Conservation (phyloP, 2,888 invertebrate species). For the Stenoptilia bipunctidactyla region DNA sequence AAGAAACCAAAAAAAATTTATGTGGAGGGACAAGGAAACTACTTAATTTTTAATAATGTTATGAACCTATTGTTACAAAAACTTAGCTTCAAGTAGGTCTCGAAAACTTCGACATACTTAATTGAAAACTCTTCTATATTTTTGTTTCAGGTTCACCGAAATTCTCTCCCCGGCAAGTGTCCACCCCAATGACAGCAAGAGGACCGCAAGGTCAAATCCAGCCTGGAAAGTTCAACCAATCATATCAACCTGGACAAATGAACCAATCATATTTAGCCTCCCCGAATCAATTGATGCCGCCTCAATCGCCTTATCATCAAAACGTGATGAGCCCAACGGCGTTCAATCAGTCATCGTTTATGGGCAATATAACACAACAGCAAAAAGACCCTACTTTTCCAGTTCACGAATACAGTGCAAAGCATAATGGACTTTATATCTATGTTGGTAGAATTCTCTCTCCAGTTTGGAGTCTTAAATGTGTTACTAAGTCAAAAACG, state of each 20-base stretch:
- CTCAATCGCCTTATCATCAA: conserved; percentile 45
- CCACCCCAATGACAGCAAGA: conserved; percentile 56
- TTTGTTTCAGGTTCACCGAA: conserved; percentile 47
- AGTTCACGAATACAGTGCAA: conserved; percentile 73
- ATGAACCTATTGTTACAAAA: not conserved
- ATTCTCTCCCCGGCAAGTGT: conserved; percentile 61
- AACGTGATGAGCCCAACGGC: conserved; percentile 37
- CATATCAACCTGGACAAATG: conserved; percentile 38
- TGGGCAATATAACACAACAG: conserved; percentile 46
- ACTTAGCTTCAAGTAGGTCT: no score
- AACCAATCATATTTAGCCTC: conserved; percentile 40
- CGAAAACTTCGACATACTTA: not conserved
- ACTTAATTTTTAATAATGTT: no score
- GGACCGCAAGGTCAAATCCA: conserved; percentile 44
- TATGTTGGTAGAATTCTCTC: conserved; percentile 90
- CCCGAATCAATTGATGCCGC: conserved; percentile 37
- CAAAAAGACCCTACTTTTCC: conserved; percentile 45
- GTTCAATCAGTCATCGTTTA: conserved; percentile 50
- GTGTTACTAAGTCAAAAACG: conserved; percentile 72
- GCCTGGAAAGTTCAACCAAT: conserved; percentile 41
- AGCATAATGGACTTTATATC: conserved; percentile 94
- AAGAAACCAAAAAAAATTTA: no score
- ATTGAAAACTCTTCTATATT: not conserved
- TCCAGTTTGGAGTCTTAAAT: conserved; percentile 88
- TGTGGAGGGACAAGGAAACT: conserved; percentile 1